Conservation (phyloP, 2,888 invertebrate genomes). For the Fragum whitleyi region DNA sequence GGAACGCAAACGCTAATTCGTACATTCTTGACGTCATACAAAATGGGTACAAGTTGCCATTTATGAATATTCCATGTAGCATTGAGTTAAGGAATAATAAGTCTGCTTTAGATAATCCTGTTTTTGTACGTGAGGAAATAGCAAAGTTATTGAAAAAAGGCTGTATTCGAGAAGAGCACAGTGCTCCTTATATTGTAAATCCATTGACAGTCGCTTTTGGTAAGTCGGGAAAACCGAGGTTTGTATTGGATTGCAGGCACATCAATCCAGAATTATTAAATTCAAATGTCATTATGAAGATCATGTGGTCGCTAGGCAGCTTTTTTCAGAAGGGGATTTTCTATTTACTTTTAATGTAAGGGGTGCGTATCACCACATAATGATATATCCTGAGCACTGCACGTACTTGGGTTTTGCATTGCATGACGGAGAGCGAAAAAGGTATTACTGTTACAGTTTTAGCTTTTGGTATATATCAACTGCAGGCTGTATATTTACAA, state of each 20-base stretch:
- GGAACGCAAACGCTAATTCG: neutral
- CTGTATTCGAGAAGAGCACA: constrained; percentile 22
- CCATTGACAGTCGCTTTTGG: constrained; percentile 48
- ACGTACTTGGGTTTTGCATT: constrained; percentile 29
- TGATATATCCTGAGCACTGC: constrained; percentile 22
- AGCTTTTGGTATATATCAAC: constrained; percentile 53
- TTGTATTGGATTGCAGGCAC: constrained; percentile 45
- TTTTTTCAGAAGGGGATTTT: constrained; percentile 32
- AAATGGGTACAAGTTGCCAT: constrained; percentile 37
- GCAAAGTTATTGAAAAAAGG: constrained; percentile 27
- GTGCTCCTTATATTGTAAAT: constrained; percentile 28
- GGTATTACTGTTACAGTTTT: constrained; percentile 55
- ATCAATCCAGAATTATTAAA: constrained; percentile 42
- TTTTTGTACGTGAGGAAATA: constrained; percentile 42
- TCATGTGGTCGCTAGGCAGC: constrained; percentile 26
- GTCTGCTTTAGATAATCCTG: constrained; percentile 29
- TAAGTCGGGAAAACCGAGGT: constrained; percentile 27
- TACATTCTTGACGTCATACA: constrained; percentile 27
- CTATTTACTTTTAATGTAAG: constrained; percentile 41
- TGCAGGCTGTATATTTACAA: constrained; percentile 55
- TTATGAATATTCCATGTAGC: constrained; percentile 9
- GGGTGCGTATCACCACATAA: constrained; percentile 35
- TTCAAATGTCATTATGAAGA: constrained; percentile 49
- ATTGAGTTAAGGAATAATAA: constrained; percentile 35
- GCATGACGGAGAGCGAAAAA: neutral